phyloP scores from a whole-genome alignment of 2,888 invertebrate species.

The Diplolepis rosae region DNA sequence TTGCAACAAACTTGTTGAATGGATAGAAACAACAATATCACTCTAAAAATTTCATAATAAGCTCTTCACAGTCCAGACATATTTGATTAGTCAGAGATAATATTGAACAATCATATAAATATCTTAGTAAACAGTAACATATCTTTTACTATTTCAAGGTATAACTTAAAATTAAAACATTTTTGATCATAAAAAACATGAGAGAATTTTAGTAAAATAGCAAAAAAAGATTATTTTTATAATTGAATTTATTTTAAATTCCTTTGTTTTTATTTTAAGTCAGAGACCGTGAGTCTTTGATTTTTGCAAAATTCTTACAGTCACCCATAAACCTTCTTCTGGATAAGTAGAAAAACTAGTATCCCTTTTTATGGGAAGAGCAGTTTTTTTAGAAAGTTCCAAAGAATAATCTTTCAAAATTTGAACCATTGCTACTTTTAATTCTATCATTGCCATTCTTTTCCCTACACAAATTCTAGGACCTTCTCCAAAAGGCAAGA shows the following conservation, averaged over 20 bases:
- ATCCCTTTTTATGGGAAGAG: conserved; percentile 49
- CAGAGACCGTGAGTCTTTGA: not conserved
- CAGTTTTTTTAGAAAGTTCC: conserved; percentile 55
- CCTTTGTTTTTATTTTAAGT: too few species aligned
- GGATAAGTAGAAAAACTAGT: conserved; percentile 11
- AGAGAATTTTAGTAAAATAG: too few species aligned
- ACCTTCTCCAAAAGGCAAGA: conserved; percentile 63
- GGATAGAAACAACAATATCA: not conserved
- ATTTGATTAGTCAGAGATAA: not conserved
- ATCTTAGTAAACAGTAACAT: not conserved
- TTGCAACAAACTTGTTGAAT: too few species aligned
- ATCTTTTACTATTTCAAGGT: not conserved
- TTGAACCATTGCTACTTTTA: conserved; percentile 53
- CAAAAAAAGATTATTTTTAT: too few species aligned
- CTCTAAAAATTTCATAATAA: not conserved
- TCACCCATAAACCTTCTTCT: conserved; percentile 52
- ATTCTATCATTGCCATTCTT: conserved; percentile 54
- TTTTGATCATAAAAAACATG: too few species aligned
- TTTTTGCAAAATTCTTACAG: conserved; percentile 40
- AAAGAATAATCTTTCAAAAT: conserved; percentile 54
- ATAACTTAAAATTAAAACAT: too few species aligned
- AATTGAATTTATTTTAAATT: too few species aligned
- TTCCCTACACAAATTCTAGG: conserved; percentile 64
- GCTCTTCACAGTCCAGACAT: not conserved
- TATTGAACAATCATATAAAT: too few species aligned